phyloP scores from a whole-genome alignment of 2,797 vertebrate genomes.

The Luscinia luscinia region DNA sequence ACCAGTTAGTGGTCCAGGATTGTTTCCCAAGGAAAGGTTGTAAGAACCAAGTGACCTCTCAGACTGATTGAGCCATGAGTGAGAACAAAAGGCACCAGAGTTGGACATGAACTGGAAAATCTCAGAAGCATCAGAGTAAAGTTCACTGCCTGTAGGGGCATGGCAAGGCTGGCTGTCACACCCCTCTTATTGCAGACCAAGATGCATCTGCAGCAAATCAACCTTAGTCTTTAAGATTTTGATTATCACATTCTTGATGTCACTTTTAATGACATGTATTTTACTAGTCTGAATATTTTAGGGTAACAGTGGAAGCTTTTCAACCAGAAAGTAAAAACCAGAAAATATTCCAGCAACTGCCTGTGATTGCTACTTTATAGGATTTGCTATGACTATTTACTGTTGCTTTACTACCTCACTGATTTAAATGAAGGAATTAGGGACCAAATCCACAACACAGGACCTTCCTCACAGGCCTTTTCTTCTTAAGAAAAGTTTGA shows the following conservation, averaged over 20 bases:
- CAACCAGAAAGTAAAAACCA: neutral
- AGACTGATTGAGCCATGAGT: neutral
- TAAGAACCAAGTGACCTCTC: neutral
- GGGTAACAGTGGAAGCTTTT: neutral
- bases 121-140: neutral
- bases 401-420: neutral
- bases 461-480: neutral
- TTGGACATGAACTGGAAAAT: neutral
- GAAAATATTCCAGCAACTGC: neutral
- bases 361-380: neutral
- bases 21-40: neutral
- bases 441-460: rapidly evolving
- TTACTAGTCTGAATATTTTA: neutral
- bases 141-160: neutral
- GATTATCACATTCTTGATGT: neutral
- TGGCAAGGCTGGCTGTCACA: neutral
- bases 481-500: neutral
- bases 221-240: neutral
- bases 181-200: neutral
- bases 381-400: neutral
- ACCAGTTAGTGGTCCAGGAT: neutral
- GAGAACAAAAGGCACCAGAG: neutral
- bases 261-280: neutral
- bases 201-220: neutral
- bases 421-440: neutral